A percentile compares a stretch with the other conserved stretches of the same genome.
These are phyloP conservation scores for Agrenia bidenticulata DNA, from an alignment of 2,888 invertebrate species.

Conservation along the genomic window DNA sequence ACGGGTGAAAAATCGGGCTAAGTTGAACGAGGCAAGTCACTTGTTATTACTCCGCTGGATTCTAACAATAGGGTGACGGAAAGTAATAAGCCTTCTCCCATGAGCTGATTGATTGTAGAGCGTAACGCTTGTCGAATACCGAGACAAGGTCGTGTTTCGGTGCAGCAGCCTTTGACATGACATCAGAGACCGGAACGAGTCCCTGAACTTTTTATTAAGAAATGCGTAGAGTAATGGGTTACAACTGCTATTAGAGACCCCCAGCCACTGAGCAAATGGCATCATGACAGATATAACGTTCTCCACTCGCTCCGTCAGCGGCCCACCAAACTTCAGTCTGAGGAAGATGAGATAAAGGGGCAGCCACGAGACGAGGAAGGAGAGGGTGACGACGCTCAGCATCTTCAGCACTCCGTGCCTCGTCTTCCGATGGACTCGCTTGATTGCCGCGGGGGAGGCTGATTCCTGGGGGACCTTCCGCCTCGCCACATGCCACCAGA, in stretches of 20 bases:
- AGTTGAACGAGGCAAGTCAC: too few relatives aligned
- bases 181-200: constrained; percentile 66
- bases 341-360: constrained; percentile 87
- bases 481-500: constrained; percentile 87
- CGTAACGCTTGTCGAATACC: not conserved
- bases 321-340: constrained; percentile 73
- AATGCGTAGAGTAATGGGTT: constrained; percentile 93
- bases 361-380: constrained; percentile 89
- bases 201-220: constrained; percentile 89
- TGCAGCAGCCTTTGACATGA: not conserved
- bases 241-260: constrained; percentile 89
- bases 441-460: constrained; percentile 54
- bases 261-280: constrained; percentile 88
- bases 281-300: constrained; percentile 72
- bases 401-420: constrained; percentile 91
- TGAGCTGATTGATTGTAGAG: not conserved
- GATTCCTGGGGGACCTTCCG: constrained; percentile 74
- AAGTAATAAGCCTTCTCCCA: not conserved
- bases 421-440: constrained; percentile 79
- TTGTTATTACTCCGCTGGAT: too few relatives aligned
- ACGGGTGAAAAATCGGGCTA: too few relatives aligned
- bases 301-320: constrained; percentile 67
- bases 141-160: not conserved
- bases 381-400: constrained; percentile 85
- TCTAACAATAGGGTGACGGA: constrained; percentile 11